Conservation (phyloP, 2,888 invertebrate species). For the Perizoma affinitatum region DNA sequence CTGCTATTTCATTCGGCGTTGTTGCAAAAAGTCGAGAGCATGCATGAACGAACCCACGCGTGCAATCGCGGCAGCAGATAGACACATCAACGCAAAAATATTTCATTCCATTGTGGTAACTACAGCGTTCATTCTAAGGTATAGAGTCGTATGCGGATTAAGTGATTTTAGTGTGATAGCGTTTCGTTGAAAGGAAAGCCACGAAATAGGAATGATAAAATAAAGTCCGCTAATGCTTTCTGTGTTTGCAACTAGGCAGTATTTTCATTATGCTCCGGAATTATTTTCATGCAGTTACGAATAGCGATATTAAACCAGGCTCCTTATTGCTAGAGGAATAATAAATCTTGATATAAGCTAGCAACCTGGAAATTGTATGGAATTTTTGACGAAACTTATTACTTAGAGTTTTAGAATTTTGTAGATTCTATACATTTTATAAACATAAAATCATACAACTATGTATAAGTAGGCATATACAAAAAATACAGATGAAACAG, state of each 20-base stretch:
- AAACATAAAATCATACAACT: no score
- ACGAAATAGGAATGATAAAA: constrained; percentile 41
- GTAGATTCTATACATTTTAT: no score
- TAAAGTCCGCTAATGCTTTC: constrained; percentile 43
- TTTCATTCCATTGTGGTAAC: constrained; percentile 20
- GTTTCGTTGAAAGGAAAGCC: constrained; percentile 23
- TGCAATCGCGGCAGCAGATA: constrained; percentile 47
- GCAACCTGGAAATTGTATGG: constrained; percentile 14
- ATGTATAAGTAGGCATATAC: no score
- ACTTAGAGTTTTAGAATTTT: no score
- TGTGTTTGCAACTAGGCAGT: constrained; percentile 39
- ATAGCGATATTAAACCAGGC: constrained; percentile 36
- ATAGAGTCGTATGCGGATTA: constrained; percentile 26
- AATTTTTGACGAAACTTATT: constrained; percentile 11
- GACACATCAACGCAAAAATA: constrained; percentile 37
- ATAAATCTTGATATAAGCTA: constrained; percentile 33
- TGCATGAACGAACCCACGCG: constrained; percentile 48
- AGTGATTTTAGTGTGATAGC: constrained; percentile 16
- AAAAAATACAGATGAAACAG: no score
- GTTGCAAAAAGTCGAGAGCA: constrained; percentile 50
- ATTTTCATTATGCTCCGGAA: constrained; percentile 44
- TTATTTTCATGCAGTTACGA: constrained; percentile 39
- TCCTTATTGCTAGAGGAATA: constrained; percentile 16
- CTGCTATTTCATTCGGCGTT: constrained; percentile 48
- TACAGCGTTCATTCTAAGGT: constrained; percentile 22